phyloP scores from a whole-genome alignment of 2,797 vertebrate species.

The Tapirus indicus region DNA sequence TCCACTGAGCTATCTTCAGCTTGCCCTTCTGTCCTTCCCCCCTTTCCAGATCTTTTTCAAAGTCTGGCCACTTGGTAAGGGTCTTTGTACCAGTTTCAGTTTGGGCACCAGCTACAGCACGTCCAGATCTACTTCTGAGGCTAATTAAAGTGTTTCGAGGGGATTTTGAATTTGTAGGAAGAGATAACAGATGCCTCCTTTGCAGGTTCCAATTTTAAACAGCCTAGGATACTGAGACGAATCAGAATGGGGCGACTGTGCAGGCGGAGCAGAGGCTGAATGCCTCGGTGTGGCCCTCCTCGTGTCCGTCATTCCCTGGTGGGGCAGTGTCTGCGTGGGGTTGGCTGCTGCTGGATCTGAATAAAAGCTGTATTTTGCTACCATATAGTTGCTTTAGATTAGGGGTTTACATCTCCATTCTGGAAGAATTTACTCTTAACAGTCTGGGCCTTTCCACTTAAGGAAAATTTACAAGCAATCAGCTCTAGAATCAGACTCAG shows the following conservation, averaged over 20 bases:
- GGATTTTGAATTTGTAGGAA: not conserved
- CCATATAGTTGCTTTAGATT: not conserved
- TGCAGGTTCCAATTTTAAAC: conserved; percentile 21
- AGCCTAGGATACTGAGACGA: not conserved
- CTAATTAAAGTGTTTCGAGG: conserved; percentile 20
- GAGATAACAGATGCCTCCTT: not conserved
- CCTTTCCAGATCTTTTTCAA: not conserved
- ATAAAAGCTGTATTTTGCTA: not conserved
- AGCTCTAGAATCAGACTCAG: not conserved
- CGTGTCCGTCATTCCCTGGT: not conserved
- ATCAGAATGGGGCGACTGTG: not conserved
- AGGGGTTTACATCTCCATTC: not conserved
- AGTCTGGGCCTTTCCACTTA: conserved; percentile 2
- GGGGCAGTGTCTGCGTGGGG: not conserved
- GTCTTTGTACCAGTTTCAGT: not conserved
- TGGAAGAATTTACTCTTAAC: not conserved
- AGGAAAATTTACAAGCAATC: not conserved
- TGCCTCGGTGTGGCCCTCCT: not conserved
- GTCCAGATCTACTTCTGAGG: not conserved
- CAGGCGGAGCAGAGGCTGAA: not conserved
- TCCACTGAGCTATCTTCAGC: not conserved
- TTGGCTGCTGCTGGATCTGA: not conserved
- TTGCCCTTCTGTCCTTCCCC: not conserved
- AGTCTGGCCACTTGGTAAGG: not conserved
- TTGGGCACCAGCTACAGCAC: not conserved